Evolutionary conservation across 2,113 vertebrate species (phyloP).

Genomic region (Hyperopisus bebe): DNA sequence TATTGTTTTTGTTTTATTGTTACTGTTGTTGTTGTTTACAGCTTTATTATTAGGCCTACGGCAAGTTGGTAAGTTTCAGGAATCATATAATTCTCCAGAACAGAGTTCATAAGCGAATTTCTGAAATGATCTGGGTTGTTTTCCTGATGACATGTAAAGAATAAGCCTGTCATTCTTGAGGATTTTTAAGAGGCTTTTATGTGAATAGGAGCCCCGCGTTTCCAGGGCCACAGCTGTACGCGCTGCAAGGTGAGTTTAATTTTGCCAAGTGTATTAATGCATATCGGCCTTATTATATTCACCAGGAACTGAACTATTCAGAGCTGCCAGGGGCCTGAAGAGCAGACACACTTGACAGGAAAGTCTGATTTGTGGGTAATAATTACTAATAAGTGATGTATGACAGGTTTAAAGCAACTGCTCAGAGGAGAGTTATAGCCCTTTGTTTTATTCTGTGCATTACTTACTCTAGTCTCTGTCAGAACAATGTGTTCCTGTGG

Average conservation of each 20-base stretch:
- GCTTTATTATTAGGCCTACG: neutral
- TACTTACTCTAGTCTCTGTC: neutral
- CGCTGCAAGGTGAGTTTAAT: neutral
- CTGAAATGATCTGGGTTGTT: neutral
- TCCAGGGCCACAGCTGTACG: neutral
- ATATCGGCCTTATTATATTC: neutral
- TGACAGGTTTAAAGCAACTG: neutral
- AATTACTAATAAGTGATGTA: conserved; percentile 1
- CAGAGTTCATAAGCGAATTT: neutral
- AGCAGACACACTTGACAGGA: neutral
- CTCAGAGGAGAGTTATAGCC: neutral
- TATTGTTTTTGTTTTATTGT: neutral
- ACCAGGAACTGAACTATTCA: neutral
- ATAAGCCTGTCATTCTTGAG: neutral
- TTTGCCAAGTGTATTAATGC: neutral
- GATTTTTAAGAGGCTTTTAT: neutral
- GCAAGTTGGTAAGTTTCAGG: neutral
- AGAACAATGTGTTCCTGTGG: neutral
- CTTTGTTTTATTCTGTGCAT: neutral
- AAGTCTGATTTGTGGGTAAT: conserved; percentile 10
- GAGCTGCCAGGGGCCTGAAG: neutral
- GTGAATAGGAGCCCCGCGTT: neutral
- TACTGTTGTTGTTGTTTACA: neutral
- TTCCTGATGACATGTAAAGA: neutral
- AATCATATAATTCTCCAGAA: neutral